Conservation (phyloP, 2,113 vertebrate genomes). For the Melospiza georgiana region DNA sequence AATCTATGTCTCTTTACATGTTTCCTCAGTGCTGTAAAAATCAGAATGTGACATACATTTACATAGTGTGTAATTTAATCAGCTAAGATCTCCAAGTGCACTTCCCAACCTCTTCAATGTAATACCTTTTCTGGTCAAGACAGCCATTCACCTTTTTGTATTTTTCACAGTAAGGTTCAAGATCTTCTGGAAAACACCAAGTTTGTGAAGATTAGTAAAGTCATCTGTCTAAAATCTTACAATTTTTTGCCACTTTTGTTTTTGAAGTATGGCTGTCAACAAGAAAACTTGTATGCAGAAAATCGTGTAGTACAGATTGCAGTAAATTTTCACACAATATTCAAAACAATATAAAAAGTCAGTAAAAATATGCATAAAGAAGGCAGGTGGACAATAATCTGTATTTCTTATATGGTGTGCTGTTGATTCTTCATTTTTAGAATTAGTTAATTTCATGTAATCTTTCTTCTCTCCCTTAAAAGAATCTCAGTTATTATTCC, state of each 20-base stretch:
- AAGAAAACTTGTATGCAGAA: not conserved
- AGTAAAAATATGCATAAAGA: not conserved
- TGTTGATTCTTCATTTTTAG: not conserved
- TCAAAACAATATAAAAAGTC: not conserved
- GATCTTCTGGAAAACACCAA: not conserved
- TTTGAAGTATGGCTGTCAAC: not conserved
- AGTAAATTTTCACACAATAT: not conserved
- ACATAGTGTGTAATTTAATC: not conserved
- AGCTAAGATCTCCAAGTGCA: not conserved
- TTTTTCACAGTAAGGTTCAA: slow-evolving; percentile 15
- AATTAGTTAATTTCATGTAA: not conserved
- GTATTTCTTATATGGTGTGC: not conserved
- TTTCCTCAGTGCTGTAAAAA: slow-evolving; percentile 1
- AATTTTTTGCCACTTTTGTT: not conserved
- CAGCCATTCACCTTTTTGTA: not conserved
- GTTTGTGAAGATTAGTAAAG: not conserved
- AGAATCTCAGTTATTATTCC: not conserved
- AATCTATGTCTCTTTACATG: not conserved
- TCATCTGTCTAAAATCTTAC: not conserved
- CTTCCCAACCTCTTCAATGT: not conserved
- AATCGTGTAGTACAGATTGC: not conserved
- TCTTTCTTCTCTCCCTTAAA: not conserved
- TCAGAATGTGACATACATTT: not conserved
- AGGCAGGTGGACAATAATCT: not conserved
- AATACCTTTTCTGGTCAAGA: not conserved